phyloP scores from a whole-genome alignment of 2,113 vertebrate genomes.

The Petrocephalus microphthalmus region DNA sequence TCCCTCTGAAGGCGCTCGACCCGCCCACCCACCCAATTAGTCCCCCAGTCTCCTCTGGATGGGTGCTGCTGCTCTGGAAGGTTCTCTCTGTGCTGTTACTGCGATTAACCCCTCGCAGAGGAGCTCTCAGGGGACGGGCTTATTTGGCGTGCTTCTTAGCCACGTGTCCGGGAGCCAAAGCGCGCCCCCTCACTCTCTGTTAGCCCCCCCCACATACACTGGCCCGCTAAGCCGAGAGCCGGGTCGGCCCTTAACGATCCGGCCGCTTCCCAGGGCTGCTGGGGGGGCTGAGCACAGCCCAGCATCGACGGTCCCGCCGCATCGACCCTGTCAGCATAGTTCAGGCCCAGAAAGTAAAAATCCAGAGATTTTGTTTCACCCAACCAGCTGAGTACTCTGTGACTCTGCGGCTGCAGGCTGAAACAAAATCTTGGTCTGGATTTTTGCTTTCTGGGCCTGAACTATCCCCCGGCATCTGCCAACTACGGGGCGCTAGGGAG shows the following conservation, averaged over 20 bases:
- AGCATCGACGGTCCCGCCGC: neutral
- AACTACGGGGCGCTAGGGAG: neutral
- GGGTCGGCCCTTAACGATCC: neutral
- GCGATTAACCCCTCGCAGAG: conserved; percentile 51
- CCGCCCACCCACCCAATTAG: conserved; percentile 66
- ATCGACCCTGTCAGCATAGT: neutral
- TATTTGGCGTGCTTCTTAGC: neutral
- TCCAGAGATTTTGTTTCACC: neutral
- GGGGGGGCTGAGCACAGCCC: neutral
- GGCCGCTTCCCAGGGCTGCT: neutral
- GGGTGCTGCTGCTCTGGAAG: conserved; percentile 57
- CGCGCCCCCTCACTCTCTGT: neutral
- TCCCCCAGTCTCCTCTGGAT: conserved; percentile 59
- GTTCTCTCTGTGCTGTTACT: conserved; percentile 58
- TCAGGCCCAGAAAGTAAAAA: conserved; percentile 25
- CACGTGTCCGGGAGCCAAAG: neutral
- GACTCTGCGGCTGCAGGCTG: neutral
- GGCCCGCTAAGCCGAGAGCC: neutral
- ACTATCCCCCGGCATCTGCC: neutral
- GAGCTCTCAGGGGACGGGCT: conserved; percentile 40
- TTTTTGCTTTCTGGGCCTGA: neutral
- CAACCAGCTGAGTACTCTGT: neutral
- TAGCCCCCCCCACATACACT: neutral
- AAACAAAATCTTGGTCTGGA: neutral
- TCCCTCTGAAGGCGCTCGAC: conserved; percentile 61